Base-by-base conservation (phyloP, 2,113 vertebrate genomes). In the Hypomesus transpacificus region DNA sequence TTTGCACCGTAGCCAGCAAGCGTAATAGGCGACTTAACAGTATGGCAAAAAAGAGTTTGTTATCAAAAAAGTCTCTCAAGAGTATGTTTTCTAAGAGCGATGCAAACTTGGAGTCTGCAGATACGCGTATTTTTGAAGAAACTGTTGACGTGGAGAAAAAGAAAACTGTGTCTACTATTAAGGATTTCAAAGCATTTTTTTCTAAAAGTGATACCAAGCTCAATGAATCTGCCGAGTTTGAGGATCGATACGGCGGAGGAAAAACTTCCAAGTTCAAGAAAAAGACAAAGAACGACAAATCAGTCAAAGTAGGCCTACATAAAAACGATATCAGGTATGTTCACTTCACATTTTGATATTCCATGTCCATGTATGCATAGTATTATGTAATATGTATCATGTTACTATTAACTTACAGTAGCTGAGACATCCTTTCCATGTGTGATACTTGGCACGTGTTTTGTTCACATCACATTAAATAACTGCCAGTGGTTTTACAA, bases 111-210 rank as follows among this genome's bases (percentile, higher is more conserved):
- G 21, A 16, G 2, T 16, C 5, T 28, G 22, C 1, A 14, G 59
- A 61, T 20, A 16, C 14, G 59, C 13, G 13, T 16, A 4, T 24
- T 21, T 21, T 34, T 77, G 68, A 66, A 18, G 39, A 60, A 3
- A 18, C 21, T 68, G 21, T 71, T 71, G 66, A 66, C 26, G 91
- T 90, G 91, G 84, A 88, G 28, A 89, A 80, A 62, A 87, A 74
- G 77, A 68, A n/a, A 26, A 60, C 39, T 1, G 39, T 11, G 7
- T 46, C 64, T 1, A 4, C 77, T 73, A 87, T 17, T 46, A 90
- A 50, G 60, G 21, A 68, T 14, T 50, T 92, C 50, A 90, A 74
- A 59, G 79, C 67, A 31, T 61, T 88, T 46, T 91, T 92, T 81
- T 90, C 89, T 70, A 87, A 61, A 77, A 88, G 87, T 70, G 87